Conservation (phyloP, 2,797 vertebrate genomes). For the Chanos chanos region DNA sequence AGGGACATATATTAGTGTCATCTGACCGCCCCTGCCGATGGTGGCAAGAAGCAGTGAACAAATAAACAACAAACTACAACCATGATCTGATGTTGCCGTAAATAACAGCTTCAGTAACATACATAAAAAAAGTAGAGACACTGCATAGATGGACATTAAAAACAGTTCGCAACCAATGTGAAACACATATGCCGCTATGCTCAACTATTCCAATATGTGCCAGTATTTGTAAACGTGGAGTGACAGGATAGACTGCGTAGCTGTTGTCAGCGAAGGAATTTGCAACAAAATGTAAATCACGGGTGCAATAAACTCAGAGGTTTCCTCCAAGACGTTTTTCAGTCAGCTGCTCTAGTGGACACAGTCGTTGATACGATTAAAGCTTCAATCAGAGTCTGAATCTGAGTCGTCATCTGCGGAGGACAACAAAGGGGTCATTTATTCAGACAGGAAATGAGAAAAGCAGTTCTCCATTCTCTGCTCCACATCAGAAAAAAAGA, state of each 20-base stretch:
- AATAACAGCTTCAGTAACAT: background rate
- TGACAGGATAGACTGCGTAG: no score
- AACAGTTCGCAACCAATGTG: no score
- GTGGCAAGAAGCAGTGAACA: background rate
- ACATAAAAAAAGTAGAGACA: background rate
- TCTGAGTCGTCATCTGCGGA: constrained; percentile 80
- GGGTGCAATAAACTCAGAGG: background rate
- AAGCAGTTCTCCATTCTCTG: background rate
- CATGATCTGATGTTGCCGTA: no score
- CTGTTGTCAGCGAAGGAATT: background rate
- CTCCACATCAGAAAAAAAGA: background rate
- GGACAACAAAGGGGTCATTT: constrained; percentile 47
- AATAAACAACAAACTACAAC: no score
- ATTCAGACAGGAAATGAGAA: background rate
- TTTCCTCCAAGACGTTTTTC: constrained; percentile 1
- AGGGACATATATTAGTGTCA: background rate
- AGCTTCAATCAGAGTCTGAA: constrained; percentile 83
- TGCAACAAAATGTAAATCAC: background rate
- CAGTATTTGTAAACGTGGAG: no score
- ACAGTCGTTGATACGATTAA: background rate
- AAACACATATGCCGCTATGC: no score
- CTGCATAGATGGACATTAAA: no score
- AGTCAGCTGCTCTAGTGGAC: constrained; percentile 16
- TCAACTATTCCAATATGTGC: no score
- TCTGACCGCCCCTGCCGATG: background rate